Evolutionary conservation across 2,113 vertebrate genomes (phyloP), one percentile per base, ranked within the genome.

Genomic region (Pelusios castaneus): DNA sequence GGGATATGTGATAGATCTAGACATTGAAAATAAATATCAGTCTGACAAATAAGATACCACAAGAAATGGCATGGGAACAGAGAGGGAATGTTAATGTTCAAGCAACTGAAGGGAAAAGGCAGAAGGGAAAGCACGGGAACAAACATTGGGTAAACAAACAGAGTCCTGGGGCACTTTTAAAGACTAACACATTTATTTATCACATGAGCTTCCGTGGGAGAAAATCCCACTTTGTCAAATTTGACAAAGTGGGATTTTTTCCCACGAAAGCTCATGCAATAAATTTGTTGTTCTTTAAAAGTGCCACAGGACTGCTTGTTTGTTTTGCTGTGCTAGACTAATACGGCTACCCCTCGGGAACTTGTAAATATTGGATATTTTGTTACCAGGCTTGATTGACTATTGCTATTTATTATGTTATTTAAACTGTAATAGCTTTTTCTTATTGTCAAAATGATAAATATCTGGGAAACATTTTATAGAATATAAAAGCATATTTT

Each of bases 31-130:
- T 97, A 96, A 97, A 96, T 97, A 97, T 94, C 77, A 91, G 89
- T 84, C 82, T 95, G 95, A 95, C 96, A 97, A 97, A 93, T 93
- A 96, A 96, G 95, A 97, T 90, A 93, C 91, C 94, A 95, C 94
- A 96, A 94, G 95, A 97, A 92, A 94, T 54, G 0, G 92, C 80
- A 90, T 94, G 92, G 94, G 96, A 89, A 93, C n/a, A 86, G 52
- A 89, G 86, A 92, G 91, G 52, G 89, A 47, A 95, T 97, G 92
- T 95, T 97, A 97, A 97, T 97, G 93, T 89, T 96, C 89, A 85
- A 77, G 88, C 80, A 92, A 91, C 89, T 2, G 2, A 95, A 89
- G 87, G 87, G n/a, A 95, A 91, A 43, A 96, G 94, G 89, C 87
- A 85, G 92, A 75, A 96, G 91, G 88, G 87, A 92, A 60, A 89